Evolutionary conservation across 2,113 vertebrate genomes (phyloP).

Genomic region (Daubentonia madagascariensis): DNA sequence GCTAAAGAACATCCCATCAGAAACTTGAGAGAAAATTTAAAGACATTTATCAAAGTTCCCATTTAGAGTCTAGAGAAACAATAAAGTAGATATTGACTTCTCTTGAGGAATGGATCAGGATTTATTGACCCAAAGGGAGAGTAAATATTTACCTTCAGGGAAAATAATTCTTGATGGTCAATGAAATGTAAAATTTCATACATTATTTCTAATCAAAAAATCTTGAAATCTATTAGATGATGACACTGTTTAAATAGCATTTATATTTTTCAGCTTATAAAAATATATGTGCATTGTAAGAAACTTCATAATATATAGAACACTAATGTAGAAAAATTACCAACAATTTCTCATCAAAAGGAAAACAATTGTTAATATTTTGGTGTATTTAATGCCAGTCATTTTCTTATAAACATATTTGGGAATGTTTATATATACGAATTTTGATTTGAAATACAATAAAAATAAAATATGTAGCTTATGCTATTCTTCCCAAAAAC

Average conservation of each 20-base stretch:
- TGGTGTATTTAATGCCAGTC: background rate
- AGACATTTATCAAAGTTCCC: constrained; percentile 72
- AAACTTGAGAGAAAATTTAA: constrained; percentile 68
- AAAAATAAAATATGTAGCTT: constrained; percentile 14
- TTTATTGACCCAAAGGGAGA: constrained; percentile 67
- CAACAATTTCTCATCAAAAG: background rate
- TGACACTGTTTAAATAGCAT: background rate
- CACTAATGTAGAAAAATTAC: background rate
- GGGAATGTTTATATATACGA: background rate
- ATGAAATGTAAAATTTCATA: constrained; percentile 53
- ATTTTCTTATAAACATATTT: constrained; percentile 14
- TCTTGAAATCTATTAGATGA: constrained; percentile 23
- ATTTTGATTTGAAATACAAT: background rate
- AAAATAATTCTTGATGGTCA: constrained; percentile 54
- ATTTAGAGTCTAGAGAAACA: constrained; percentile 73
- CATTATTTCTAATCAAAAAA: constrained; percentile 43
- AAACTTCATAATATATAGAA: background rate
- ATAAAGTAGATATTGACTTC: constrained; percentile 75
- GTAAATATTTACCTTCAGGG: constrained; percentile 67
- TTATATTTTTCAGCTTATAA: constrained; percentile 13
- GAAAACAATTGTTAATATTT: background rate
- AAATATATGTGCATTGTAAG: background rate
- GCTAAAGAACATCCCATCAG: constrained; percentile 57
- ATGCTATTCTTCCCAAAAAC: background rate
- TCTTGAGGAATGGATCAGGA: constrained; percentile 60